Percentiles rank a stretch among this genome's conserved stretches.
These are phyloP conservation scores for Arenaria interpres DNA, from an alignment of 2,113 vertebrate species.

Conservation along the genomic window DNA sequence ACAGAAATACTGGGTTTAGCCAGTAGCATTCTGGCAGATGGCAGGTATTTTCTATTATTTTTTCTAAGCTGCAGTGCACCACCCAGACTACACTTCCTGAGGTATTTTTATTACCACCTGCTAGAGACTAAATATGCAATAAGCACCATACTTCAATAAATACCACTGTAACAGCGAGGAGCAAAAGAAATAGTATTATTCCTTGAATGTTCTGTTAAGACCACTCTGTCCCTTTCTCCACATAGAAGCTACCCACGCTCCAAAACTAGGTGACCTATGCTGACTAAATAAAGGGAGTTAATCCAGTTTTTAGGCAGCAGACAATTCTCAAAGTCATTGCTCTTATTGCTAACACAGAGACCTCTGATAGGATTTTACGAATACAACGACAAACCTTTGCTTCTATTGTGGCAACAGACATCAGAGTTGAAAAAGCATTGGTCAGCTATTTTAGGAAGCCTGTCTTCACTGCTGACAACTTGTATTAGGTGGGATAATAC, in stretches of 20 bases:
- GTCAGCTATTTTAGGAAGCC: background rate
- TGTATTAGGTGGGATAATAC: background rate
- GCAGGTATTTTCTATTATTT: background rate
- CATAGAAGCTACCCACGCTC: background rate
- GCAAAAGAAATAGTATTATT: background rate
- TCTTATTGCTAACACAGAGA: background rate
- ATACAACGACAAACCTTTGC: background rate
- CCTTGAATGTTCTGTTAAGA: background rate
- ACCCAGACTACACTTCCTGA: background rate
- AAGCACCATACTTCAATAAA: background rate
- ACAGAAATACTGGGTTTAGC: background rate
- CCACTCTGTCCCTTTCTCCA: background rate
- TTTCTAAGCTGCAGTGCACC: background rate
- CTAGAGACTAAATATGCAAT: background rate
- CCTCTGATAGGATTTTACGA: background rate
- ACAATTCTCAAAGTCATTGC: background rate
- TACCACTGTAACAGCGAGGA: background rate
- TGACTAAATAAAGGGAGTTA: background rate
- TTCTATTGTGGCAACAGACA: background rate
- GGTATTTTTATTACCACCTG: slow-evolving; percentile 2
- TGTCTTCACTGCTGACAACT: background rate
- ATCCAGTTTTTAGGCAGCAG: background rate
- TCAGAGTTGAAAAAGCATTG: background rate
- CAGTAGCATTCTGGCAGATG: background rate
- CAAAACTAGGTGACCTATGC: background rate